These are phyloP conservation scores for Teleiodes luculella DNA, from an alignment of 2,888 invertebrate genomes.

Conservation along the genomic window DNA sequence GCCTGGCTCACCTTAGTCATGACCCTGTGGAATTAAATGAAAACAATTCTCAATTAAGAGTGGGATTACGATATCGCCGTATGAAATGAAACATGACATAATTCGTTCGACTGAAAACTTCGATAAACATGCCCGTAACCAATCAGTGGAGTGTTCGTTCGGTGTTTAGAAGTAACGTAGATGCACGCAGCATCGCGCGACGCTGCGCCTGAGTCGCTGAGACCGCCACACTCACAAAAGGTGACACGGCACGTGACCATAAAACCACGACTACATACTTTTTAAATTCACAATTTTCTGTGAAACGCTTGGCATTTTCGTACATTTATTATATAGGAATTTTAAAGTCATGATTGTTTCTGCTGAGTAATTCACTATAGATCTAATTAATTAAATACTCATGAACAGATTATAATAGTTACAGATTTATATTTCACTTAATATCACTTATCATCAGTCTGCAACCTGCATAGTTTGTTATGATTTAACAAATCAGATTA, in stretches of 20 bases:
- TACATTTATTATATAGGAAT: no score
- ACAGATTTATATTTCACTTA: no score
- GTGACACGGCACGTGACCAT: slow-evolving; percentile 11
- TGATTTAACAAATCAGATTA: no score
- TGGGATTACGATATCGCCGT: neutral
- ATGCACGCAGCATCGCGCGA: neutral
- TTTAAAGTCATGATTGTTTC: no score
- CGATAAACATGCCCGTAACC: slow-evolving; percentile 2
- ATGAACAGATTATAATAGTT: no score
- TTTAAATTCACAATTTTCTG: neutral
- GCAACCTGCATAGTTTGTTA: no score
- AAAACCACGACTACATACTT: neutral
- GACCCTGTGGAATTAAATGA: neutral
- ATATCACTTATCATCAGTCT: no score
- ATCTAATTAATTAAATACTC: no score
- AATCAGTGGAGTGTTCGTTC: slow-evolving; percentile 1
- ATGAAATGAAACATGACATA: neutral
- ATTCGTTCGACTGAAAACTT: slow-evolving; percentile 3
- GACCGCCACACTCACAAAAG: neutral
- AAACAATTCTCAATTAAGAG: neutral
- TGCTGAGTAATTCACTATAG: no score
- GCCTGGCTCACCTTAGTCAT: slow-evolving; percentile 6
- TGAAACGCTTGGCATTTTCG: no score
- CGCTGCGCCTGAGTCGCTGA: neutral
- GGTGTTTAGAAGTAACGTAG: neutral